phyloP scores from a whole-genome alignment of 2,888 invertebrate genomes.

The Zygogramma bicolorata region DNA sequence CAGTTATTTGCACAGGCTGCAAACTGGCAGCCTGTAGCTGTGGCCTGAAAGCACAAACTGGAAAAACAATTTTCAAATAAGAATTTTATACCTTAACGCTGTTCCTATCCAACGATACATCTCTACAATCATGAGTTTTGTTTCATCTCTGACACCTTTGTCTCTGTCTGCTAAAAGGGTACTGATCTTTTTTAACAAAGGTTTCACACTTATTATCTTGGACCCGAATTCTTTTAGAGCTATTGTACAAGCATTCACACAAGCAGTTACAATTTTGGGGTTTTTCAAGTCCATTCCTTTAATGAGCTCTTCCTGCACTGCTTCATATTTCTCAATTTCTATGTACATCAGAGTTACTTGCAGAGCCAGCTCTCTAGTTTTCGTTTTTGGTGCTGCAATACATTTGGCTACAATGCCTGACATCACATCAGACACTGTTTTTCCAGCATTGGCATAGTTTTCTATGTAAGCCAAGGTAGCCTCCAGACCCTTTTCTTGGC shows the following conservation, averaged over 20 bases:
- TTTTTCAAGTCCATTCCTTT: slow-evolving; percentile 97
- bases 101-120: slow-evolving; percentile 80
- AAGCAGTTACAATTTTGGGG: slow-evolving; percentile 93
- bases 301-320: slow-evolving; percentile 88
- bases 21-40: slow-evolving; percentile 79
- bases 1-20: slow-evolving; percentile 91
- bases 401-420: slow-evolving; percentile 88
- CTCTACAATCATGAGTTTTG: slow-evolving; percentile 91
- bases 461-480: slow-evolving; percentile 92
- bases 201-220: slow-evolving; percentile 90
- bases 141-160: slow-evolving; percentile 91
- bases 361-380: slow-evolving; percentile 90
- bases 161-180: slow-evolving; percentile 90
- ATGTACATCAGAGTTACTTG: slow-evolving; percentile 94
- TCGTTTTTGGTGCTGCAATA: slow-evolving; percentile 90
- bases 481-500: slow-evolving; percentile 95
- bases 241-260: slow-evolving; percentile 79
- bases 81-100: slow-evolving; percentile 56
- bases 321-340: slow-evolving; percentile 95
- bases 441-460: slow-evolving; percentile 89
- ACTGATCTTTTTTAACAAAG: slow-evolving; percentile 88
- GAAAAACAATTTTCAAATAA: too few species aligned
- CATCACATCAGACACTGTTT: slow-evolving; percentile 87
- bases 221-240: slow-evolving; percentile 91
- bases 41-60: slow-evolving; percentile 69